Evolutionary conservation across 2,797 vertebrate genomes (phyloP).

Genomic region (Muscicapa striata): DNA sequence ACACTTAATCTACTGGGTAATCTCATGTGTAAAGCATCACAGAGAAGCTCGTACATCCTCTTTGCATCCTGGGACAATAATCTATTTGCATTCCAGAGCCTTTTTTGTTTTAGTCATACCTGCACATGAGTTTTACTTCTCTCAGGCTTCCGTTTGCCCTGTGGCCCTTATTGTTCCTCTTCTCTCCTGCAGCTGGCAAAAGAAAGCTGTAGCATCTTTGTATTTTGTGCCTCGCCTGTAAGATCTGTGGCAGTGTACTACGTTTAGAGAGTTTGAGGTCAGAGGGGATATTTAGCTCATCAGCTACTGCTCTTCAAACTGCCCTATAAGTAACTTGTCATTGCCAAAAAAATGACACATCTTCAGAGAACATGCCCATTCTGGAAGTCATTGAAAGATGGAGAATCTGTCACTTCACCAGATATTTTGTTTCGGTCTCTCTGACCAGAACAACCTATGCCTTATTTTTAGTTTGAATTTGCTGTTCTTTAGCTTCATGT

Average conservation of each 20-base stretch:
- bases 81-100: neutral
- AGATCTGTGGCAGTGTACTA: neutral
- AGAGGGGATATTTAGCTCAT: neutral
- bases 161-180: neutral
- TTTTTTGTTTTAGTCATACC: neutral
- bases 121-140: neutral
- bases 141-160: neutral
- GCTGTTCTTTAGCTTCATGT: neutral
- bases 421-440: neutral
- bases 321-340: neutral
- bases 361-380: neutral
- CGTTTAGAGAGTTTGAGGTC: neutral
- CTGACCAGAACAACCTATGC: neutral
- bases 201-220: neutral
- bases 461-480: neutral
- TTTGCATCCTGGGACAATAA: neutral
- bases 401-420: neutral
- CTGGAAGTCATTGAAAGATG: neutral
- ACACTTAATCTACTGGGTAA: neutral
- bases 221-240: neutral
- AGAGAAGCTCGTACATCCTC: neutral
- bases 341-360: neutral
- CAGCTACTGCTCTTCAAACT: neutral
- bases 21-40: neutral
- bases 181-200: neutral